Base-by-base conservation (phyloP, 1,140 invertebrate genomes). In the Scaptodrosophila lebanonensis region DNA sequence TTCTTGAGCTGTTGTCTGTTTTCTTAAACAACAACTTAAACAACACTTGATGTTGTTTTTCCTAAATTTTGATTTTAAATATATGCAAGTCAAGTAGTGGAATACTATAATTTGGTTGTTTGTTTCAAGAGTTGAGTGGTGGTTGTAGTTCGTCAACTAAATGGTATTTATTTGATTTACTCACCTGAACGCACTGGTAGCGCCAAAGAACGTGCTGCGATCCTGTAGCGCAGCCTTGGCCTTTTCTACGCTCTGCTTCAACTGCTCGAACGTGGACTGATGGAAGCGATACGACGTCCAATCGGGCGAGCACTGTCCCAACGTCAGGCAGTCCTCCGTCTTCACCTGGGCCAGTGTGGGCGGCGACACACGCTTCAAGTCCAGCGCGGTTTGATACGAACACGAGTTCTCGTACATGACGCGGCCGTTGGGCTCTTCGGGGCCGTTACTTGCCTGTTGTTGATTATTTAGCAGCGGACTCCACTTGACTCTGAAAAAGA, bases 401-500 rank as follows among this genome's bases (percentile, higher is more conserved):
- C 94, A 95, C 75, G 93, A 93, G 88, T 93, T 95, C 90, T 95
- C 94, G 91, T 95, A 95, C 94, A 95, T 95, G 72, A 54, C 66
- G 67, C 62, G 62, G 48, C 68, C 61, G 44, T 59, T 54, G 18
- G n/a, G n/a, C 9, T 16, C 5, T 8, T 16, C 44, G 2, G 51
- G 47, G 66, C 52, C 65, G 54, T 69, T 62, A 33, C 57, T 64
- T 60, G 72, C 38, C 56, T 69, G 66, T 57, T 85, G 67, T 66
- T 84, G 82, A 63, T 64, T 66, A 20, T n/a, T n/a, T n/a, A 54
- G 66, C 71, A 69, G 57, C 29, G 71, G 75, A 66, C 83, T 79
- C 83, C 83, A 85, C 83, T 85, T 85, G 79, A 85, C 73, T 79
- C 83, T 85, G 48, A 1, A 9, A 16, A 4, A 15, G 0, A 29